Conservation (phyloP, 1,140 invertebrate species). For the Calephelis virginiensis region DNA sequence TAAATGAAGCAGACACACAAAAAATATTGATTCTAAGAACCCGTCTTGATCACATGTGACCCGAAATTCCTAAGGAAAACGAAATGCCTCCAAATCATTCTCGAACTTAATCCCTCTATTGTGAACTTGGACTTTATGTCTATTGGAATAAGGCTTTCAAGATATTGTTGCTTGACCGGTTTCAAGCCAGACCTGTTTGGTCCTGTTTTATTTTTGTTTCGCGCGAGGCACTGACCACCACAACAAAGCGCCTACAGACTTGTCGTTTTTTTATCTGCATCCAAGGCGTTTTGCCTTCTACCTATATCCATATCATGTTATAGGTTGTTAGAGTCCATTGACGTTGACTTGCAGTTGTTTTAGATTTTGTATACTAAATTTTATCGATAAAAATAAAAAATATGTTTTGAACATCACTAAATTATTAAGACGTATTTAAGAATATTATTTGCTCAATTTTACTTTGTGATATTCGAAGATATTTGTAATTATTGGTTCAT, state of each 20-base stretch:
- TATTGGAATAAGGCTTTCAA: slow-evolving; percentile 20
- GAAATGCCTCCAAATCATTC: slow-evolving; percentile 69
- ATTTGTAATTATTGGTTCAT: too few species aligned
- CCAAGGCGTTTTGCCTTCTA: slow-evolving; percentile 34
- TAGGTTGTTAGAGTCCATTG: not conserved
- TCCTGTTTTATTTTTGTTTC: slow-evolving; percentile 70
- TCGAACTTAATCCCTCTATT: slow-evolving; percentile 10
- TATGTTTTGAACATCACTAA: too few species aligned
- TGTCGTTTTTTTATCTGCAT: slow-evolving; percentile 47
- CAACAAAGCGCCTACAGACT: slow-evolving; percentile 67
- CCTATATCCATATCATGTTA: slow-evolving; percentile 5
- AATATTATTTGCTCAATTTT: too few species aligned
- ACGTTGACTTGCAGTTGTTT: too few species aligned
- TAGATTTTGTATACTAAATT: too few species aligned
- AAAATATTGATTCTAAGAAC: slow-evolving; percentile 40
- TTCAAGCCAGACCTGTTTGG: slow-evolving; percentile 55
- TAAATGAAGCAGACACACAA: slow-evolving; percentile 36
- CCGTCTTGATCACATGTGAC: slow-evolving; percentile 42
- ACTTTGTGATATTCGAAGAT: too few species aligned
- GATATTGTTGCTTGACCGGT: slow-evolving; percentile 52
- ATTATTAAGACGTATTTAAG: not conserved
- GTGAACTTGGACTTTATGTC: slow-evolving; percentile 2
- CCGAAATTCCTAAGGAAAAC: slow-evolving; percentile 74
- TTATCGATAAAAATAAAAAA: too few species aligned
- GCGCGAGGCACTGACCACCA: slow-evolving; percentile 74